Conservation (phyloP, 2,797 vertebrate genomes). For the Octomys mimax region DNA sequence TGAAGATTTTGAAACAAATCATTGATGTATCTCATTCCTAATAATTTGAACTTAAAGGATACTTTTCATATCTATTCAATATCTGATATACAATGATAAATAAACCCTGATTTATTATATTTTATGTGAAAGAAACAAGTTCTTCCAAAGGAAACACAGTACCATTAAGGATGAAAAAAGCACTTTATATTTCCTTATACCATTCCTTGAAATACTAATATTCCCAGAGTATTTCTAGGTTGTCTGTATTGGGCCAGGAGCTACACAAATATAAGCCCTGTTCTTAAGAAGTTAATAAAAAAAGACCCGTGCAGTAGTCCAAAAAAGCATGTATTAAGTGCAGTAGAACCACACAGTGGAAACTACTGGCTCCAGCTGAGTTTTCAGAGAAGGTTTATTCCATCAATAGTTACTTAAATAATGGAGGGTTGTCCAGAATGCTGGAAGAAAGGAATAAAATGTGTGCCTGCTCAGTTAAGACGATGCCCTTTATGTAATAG, state of each 20-base stretch:
- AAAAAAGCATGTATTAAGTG: not conserved
- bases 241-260: not conserved
- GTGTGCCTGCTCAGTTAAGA: not conserved
- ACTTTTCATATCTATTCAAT: not conserved
- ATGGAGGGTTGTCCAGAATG: not conserved
- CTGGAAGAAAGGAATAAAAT: not conserved
- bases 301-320: not conserved
- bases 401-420: not conserved
- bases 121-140: not conserved
- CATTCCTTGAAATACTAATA: not conserved
- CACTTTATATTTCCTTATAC: not conserved
- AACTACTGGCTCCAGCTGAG: not conserved
- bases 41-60: conserved; percentile 41
- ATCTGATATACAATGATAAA: not conserved
- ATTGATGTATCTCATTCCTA: not conserved
- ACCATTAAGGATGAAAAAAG: not conserved
- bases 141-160: not conserved
- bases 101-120: not conserved
- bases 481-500: not conserved
- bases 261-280: not conserved
- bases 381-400: not conserved
- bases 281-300: not conserved
- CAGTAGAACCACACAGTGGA: not conserved
- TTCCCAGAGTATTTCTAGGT: not conserved
- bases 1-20: not conserved